Evolutionary conservation across 2,113 vertebrate species (phyloP), one percentile per base, ranked within the genome.

Genomic region (Riparia riparia): DNA sequence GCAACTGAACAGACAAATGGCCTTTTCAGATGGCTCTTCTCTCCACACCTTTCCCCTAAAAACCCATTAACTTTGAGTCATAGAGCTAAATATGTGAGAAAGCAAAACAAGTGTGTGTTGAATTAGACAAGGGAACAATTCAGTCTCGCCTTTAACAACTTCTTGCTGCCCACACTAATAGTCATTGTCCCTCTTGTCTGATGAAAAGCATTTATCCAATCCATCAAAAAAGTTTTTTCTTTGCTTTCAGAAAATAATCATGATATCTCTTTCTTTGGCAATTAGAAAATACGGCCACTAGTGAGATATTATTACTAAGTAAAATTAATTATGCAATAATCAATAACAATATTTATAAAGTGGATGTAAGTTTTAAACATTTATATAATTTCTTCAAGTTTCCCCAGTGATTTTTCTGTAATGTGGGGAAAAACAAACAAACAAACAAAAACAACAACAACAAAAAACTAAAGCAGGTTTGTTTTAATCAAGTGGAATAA

Each of bases 121-220:
- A 64, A 95, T 81, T 25, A 66, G 47, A 51, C 24, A 51, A 22
- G 50, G 57, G 31, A 50, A 77, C 78, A 93, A 89, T 63, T 64
- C 74, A 69, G 26, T 34, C 65, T 60, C 7, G 15, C 41, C 31
- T 76, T 65, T 64, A 81, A 56, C 44, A 91, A 71, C 24, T 64
- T 82, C 80, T 91, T 91, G 61, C 82, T 91, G 63, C 85, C 49
- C 66, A 83, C 86, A 70, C 58, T 76, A 87, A 82, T 17, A 88
- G 53, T 14, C 57, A 15, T 39, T 84, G 39, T 65, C 34, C 29
- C 24, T 92, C 49, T 56, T 79, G 50, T n/a, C 47, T 41, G 24
- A 29, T 20, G 45, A 14, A 34, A 61, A 82, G 15, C 34, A 58
- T 76, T 79, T 76, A 71, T 10, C 39, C 17, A 63, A 58, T n/a